These are phyloP conservation scores for Staurois parvus DNA, from an alignment of 2,797 vertebrate genomes.

Conservation along the genomic window DNA sequence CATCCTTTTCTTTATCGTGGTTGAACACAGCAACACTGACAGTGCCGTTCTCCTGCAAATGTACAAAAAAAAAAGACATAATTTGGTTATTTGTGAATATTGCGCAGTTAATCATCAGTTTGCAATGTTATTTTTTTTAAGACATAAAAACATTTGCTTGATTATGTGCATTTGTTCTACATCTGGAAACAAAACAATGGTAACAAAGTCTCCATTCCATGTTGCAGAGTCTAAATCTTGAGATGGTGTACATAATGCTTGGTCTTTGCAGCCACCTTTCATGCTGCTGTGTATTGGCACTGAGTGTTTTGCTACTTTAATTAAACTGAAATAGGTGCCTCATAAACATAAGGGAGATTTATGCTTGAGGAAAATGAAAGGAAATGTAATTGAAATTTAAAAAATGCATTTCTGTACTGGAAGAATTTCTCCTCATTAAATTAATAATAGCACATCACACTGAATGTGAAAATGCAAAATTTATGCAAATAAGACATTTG, in stretches of 20 bases:
- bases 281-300: slow-evolving; percentile 37
- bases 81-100: background rate
- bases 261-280: slow-evolving; percentile 27
- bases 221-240: slow-evolving; percentile 16
- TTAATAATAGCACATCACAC: slow-evolving; percentile 35
- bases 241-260: slow-evolving; percentile 45
- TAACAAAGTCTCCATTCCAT: background rate
- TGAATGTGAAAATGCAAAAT: slow-evolving; percentile 21
- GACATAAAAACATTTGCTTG: background rate
- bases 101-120: background rate
- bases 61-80: slow-evolving; percentile 56
- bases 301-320: slow-evolving; percentile 51
- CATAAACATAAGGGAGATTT: slow-evolving; percentile 49
- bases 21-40: slow-evolving; percentile 80
- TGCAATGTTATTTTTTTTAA: background rate
- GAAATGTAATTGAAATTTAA: slow-evolving; percentile 50
- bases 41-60: slow-evolving; percentile 84
- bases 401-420: slow-evolving; percentile 49
- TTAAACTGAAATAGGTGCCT: slow-evolving; percentile 52
- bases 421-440: slow-evolving; percentile 38
- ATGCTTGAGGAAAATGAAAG: slow-evolving; percentile 44
- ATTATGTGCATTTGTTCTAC: slow-evolving; percentile 1
- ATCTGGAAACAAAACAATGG: background rate
- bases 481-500: slow-evolving; percentile 38
- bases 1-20: slow-evolving; percentile 84